These are phyloP conservation scores for Epinephelus moara DNA, from an alignment of 2,113 vertebrate genomes.

Conservation along the genomic window DNA sequence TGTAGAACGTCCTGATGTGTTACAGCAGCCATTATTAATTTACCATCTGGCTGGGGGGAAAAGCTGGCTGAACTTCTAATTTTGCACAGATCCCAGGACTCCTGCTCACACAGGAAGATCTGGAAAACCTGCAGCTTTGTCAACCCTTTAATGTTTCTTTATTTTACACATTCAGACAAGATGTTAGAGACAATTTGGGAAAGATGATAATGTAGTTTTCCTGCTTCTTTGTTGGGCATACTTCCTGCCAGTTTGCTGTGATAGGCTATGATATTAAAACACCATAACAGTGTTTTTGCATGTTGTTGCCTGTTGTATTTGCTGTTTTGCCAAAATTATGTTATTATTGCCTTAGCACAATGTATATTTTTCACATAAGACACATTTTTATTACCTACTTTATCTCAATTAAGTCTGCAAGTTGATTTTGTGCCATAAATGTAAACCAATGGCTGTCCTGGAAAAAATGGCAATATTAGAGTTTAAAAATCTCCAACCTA, in stretches of 20 bases:
- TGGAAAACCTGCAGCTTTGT: neutral
- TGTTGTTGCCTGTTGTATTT: neutral
- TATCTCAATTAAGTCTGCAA: neutral
- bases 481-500: neutral
- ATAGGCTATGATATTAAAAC: too few species aligned
- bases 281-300: neutral
- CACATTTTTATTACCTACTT: neutral
- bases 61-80: slow-evolving; percentile 22
- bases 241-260: neutral
- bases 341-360: neutral
- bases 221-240: neutral
- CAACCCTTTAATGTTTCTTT: slow-evolving; percentile 11
- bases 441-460: neutral
- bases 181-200: neutral
- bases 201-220: neutral
- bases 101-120: neutral
- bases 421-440: neutral
- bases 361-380: neutral
- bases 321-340: neutral
- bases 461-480: too few species aligned
- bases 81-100: slow-evolving; percentile 44
- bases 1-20: slow-evolving; percentile 52
- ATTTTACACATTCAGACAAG: slow-evolving; percentile 2
- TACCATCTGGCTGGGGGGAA: slow-evolving; percentile 47
- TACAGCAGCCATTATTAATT: slow-evolving; percentile 71